Evolutionary conservation across 2,113 vertebrate genomes (phyloP).

Genomic region (Phylloscopus trochilus): DNA sequence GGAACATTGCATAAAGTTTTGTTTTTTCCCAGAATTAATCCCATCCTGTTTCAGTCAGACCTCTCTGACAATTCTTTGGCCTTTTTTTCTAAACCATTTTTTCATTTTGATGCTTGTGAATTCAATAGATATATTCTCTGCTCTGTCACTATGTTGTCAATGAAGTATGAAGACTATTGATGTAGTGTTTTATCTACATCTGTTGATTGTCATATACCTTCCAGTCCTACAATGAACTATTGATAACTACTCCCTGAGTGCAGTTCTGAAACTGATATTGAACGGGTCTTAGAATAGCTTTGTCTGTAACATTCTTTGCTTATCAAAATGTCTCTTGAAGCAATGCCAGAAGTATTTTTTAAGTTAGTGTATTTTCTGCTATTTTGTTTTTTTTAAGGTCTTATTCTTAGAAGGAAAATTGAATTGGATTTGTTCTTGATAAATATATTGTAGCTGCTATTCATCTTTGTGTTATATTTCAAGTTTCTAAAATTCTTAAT

Average conservation of each 20-base stretch:
- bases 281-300: neutral
- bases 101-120: neutral
- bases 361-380: neutral
- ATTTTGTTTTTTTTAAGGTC: neutral
- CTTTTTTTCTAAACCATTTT: neutral
- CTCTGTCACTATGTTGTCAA: neutral
- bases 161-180: neutral
- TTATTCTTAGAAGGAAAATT: neutral
- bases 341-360: neutral
- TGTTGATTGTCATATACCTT: neutral
- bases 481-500: neutral
- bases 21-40: neutral
- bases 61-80: neutral
- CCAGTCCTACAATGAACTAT: neutral
- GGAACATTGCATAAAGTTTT: neutral
- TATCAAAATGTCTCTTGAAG: neutral
- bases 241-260: neutral
- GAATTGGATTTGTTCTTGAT: neutral
- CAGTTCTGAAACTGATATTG: neutral
- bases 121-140: neutral
- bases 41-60: neutral
- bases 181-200: neutral
- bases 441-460: neutral
- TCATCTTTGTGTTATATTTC: neutral
- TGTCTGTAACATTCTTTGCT: neutral